Evolutionary conservation across 2,797 vertebrate genomes (phyloP), one percentile per base, ranked within the genome.

Genomic region (Lepus townsendii): DNA sequence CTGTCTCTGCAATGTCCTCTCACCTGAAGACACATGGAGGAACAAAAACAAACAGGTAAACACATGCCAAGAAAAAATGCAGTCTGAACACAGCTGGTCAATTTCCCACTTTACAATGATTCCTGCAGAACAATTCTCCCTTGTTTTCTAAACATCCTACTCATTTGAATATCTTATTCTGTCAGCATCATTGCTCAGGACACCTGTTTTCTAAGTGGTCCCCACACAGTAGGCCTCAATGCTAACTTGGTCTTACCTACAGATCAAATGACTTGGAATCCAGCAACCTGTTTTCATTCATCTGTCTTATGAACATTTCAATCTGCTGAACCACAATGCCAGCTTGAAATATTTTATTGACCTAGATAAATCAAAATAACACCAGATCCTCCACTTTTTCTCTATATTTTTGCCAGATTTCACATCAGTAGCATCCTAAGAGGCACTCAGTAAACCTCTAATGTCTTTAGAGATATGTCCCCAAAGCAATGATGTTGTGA

Each of bases 341-440:
- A 57, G 6, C 54, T 13, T 73, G 66, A 96, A 83, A 83, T 73
- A 22, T 83, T 92, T 93, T 73, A 42, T 54, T 83, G 13, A 88
- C 42, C n/a, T 35, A 71, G 38, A 54, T 88, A 60, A 82, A 87
- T 93, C 78, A 77, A 75, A 6, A 69, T 57, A 20, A 38, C 8
- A 35, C 24, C 24, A 91, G 24, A 9, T 75, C 27, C 12, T 57
- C 42, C 5, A 17, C 7, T 22, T 0, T 13, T 10, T 57, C n/a
- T 83, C 54, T 62, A 72, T 68, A 14, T 88, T 17, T 72, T 54
- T 54, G 62, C 63, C 17, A 62, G 65, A 9, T 78, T 3, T 93
- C 26, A 50, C 5, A 32, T 32, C 75, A 93, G n/a, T 8, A 42
- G 10, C 19, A 27, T 50, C 30, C 62, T 82, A 83, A 60, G 27